Percentiles rank a stretch among this genome's conserved stretches.
Conservation (phyloP, 2,797 vertebrate genomes). For the Periophthalmus magnuspinnatus region DNA sequence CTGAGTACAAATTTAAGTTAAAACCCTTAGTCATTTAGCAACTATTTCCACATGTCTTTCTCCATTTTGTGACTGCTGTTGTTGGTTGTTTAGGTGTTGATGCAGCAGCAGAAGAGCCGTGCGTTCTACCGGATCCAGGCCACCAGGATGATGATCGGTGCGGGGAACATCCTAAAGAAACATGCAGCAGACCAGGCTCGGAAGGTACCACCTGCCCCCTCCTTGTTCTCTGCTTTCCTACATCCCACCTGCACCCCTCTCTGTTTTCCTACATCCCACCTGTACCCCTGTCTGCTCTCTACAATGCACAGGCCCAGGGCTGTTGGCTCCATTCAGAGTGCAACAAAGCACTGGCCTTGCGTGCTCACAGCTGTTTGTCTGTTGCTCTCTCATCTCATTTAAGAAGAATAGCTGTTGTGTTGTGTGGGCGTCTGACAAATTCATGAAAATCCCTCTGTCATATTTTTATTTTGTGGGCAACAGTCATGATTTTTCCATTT, state of each 20-base stretch:
- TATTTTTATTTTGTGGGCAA: not conserved
- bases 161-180: conserved; percentile 86
- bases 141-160: conserved; percentile 89
- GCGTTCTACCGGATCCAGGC: conserved; percentile 87
- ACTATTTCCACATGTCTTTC: not conserved
- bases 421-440: not conserved
- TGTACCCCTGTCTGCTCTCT: not conserved
- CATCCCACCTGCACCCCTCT: not conserved
- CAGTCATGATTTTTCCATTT: not conserved
- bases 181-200: conserved; percentile 86
- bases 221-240: not conserved
- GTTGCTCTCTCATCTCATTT: not conserved
- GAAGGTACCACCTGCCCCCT: conserved; percentile 56
- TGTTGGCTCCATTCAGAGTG: not conserved
- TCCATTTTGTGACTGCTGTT: not conserved
- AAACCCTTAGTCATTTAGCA: not conserved
- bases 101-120: conserved; percentile 86
- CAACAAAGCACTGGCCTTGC: not conserved
- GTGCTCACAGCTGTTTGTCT: not conserved
- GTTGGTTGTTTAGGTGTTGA: conserved; percentile 67
- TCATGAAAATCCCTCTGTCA: not conserved
- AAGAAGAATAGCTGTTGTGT: not conserved
- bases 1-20: too few relatives aligned
- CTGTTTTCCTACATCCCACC: too few relatives aligned
- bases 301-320: too few relatives aligned